Percentiles rank a stretch among this genome's conserved stretches.
phyloP scores from a whole-genome alignment of 2,888 invertebrate species.

The Nebria brevicollis region DNA sequence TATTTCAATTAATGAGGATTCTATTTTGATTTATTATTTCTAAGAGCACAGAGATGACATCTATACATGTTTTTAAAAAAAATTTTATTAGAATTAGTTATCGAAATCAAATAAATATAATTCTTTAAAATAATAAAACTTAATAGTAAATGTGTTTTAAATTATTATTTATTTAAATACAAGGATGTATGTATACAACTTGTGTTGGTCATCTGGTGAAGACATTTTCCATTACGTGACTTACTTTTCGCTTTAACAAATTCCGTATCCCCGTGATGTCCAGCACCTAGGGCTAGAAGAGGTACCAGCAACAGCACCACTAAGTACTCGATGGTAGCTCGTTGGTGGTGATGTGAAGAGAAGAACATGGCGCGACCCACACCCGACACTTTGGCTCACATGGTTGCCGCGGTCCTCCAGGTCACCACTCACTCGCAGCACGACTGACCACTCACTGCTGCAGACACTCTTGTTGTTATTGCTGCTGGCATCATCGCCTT shows the following conservation, averaged over 20 bases:
- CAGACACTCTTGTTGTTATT: neutral
- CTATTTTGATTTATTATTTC: no score
- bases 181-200: no score
- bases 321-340: neutral
- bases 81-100: no score
- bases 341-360: slow-evolving; percentile 2
- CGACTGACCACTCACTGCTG: slow-evolving; percentile 4
- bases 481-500: neutral
- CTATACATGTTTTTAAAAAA: no score
- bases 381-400: slow-evolving; percentile 25
- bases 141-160: no score
- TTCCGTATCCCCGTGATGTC: slow-evolving; percentile 61
- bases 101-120: no score
- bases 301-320: slow-evolving; percentile 14
- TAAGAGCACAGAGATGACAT: no score
- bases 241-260: slow-evolving; percentile 85
- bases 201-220: no score
- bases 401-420: slow-evolving; percentile 28
- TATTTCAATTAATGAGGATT: no score
- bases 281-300: neutral
- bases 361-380: slow-evolving; percentile 29
- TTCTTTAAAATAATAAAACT: no score
- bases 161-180: no score
- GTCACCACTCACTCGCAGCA: slow-evolving; percentile 13
- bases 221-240: slow-evolving; percentile 57